A percentile compares a stretch with the other conserved stretches of the same genome.
phyloP scores from a whole-genome alignment of 2,797 vertebrate species.

The Cossypha polioptera region DNA sequence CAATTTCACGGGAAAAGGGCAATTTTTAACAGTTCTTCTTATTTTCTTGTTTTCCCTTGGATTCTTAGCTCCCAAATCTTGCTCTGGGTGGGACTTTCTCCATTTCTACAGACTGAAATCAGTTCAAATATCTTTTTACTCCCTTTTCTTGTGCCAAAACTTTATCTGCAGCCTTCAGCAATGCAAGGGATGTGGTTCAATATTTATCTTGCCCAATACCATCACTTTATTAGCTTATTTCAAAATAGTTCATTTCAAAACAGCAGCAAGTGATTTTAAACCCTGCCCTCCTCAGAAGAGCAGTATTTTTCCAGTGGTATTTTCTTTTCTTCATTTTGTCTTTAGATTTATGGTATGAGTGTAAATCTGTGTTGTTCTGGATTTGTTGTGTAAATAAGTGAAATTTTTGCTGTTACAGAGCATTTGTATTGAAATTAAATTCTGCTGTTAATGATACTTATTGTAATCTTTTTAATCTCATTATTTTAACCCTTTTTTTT shows the following conservation, averaged over 20 bases:
- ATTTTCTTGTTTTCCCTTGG: background rate
- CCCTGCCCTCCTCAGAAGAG: background rate
- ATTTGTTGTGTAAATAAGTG: background rate
- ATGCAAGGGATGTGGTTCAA: background rate
- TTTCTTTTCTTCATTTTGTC: background rate
- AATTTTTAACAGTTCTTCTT: background rate
- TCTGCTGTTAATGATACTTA: background rate
- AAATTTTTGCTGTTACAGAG: background rate
- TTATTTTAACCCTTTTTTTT: background rate
- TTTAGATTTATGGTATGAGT: background rate
- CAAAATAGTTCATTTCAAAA: background rate
- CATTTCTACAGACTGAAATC: background rate
- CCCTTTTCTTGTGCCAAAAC: background rate
- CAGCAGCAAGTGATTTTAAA: background rate
- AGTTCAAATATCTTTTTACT: background rate
- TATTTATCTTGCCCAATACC: background rate
- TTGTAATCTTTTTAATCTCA: background rate
- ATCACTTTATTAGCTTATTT: background rate
- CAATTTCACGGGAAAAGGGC: background rate
- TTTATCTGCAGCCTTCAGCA: background rate
- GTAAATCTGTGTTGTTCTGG: background rate
- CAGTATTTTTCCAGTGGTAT: background rate
- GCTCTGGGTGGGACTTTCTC: background rate
- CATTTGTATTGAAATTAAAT: background rate
- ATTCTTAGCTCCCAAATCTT: background rate